Conservation (phyloP, 2,797 vertebrate species). For the Hephaestus fuliginosus region DNA sequence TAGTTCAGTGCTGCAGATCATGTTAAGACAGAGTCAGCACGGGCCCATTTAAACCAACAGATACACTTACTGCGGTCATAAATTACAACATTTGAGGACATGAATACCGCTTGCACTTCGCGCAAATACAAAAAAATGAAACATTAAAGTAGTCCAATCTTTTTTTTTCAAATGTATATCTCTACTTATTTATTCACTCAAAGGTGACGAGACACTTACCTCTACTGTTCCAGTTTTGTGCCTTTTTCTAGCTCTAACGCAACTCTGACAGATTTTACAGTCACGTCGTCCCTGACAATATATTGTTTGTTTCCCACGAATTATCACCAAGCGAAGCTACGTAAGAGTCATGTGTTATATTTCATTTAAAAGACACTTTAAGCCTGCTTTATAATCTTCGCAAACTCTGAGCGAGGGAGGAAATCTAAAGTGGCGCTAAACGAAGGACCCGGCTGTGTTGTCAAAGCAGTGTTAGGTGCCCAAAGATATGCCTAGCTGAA, state of each 20-base stretch:
- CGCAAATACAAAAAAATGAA: neutral
- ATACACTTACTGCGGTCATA: neutral
- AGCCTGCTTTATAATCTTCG: accelerated
- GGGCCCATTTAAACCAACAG: constrained; percentile 2
- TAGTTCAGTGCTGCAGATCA: too few species aligned
- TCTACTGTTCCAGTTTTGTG: neutral
- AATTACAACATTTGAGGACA: neutral
- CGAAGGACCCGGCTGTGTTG: constrained; percentile 77
- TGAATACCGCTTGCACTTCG: neutral
- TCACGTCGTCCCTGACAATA: neutral
- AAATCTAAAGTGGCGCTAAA: constrained; percentile 81
- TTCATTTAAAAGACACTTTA: neutral
- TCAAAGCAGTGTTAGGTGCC: constrained; percentile 27
- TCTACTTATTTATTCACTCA: neutral
- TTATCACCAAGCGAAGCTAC: accelerated
- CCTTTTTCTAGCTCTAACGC: neutral
- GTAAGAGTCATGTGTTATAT: neutral
- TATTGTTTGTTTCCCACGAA: accelerated
- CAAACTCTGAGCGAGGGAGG: neutral
- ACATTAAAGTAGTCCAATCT: too few species aligned
- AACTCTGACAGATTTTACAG: neutral
- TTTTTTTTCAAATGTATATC: neutral
- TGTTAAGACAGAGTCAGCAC: neutral
- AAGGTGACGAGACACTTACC: constrained; percentile 27
- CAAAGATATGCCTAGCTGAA: constrained; percentile 50